Percentiles rank a stretch among this genome's conserved stretches.
phyloP scores from a whole-genome alignment of 2,888 invertebrate species.

The Hyposoter didymator region DNA sequence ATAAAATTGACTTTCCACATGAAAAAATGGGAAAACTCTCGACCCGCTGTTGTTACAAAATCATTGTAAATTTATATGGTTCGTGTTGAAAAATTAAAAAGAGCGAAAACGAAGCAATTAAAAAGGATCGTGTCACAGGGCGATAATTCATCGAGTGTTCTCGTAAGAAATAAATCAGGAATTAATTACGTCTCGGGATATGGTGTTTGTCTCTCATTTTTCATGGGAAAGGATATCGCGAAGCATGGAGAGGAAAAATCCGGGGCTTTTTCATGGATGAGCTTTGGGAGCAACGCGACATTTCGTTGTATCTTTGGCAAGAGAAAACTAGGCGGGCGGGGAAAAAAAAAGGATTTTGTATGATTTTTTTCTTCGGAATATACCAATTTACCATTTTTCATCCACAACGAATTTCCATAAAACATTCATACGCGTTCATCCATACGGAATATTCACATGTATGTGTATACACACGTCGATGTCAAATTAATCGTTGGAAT shows the following conservation, averaged over 20 bases:
- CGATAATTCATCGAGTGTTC: neutral
- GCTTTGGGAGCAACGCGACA: neutral
- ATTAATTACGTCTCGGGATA: neutral
- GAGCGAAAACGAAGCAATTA: neutral
- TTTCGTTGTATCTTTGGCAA: too few species aligned
- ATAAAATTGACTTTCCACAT: neutral
- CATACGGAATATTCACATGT: neutral
- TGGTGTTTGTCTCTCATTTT: neutral
- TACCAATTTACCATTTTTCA: neutral
- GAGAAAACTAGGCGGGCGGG: neutral
- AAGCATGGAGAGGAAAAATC: neutral
- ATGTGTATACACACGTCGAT: neutral
- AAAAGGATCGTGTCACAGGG: neutral
- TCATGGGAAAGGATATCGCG: neutral
- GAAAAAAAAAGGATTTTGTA: neutral
- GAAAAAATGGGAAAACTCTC: neutral
- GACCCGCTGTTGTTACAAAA: neutral
- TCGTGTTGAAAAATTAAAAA: neutral
- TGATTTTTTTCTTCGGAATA: neutral
- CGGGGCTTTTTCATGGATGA: neutral
- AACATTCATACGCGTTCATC: neutral
- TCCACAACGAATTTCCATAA: neutral
- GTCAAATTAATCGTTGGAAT: neutral
- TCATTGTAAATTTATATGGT: neutral
- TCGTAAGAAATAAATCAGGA: neutral